Base-by-base conservation (phyloP, 2,888 invertebrate species). In the Thecocarcelia acutangulata region DNA sequence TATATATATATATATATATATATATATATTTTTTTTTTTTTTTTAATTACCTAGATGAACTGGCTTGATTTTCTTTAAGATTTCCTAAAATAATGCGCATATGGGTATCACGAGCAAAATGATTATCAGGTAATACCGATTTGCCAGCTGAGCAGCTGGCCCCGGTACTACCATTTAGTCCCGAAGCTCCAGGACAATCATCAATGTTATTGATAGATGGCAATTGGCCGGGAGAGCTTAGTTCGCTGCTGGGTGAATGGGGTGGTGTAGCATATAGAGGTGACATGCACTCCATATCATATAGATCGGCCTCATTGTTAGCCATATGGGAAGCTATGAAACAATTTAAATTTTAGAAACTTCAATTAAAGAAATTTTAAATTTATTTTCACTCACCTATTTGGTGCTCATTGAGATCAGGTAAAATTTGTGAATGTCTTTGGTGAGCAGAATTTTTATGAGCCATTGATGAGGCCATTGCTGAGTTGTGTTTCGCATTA, bases 81-180 rank as follows among this genome's bases (percentile, higher is more conserved):
- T 93, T 93, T 0, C 96, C 96, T 83, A 97, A 91, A 85, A 97
- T 97, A 84, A 97, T 97, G 83, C 96, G 92, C 97, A 97, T 97
- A 87, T 97, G 97, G 0, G 97, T 96, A 89, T 97, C 97, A n/a
- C 97, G 92, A 69, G 95, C 95, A 91, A 96, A 96, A 89, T 96
- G 96, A 42, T 95, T 95, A 90, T 96, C 96, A 0, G 95, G 93
- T 88, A 93, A 86, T 87, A 84, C 83, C 24, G 89, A 83, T 81
- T 90, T 88, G 24, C 86, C 86, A 37, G 85, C 84, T 17, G 81
- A 84, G 59, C 84, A 82, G 48, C 84, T 79, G 6, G 78, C 70
- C 24, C 66, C 73, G 21, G 50, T 66, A 37, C 78, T 84, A 15
- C 83, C 83, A 63, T 83, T 81, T 13, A 85, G 84, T 40, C 88